Evolutionary conservation across 2,888 invertebrate species (phyloP).

Genomic region (Bugula neritina): DNA sequence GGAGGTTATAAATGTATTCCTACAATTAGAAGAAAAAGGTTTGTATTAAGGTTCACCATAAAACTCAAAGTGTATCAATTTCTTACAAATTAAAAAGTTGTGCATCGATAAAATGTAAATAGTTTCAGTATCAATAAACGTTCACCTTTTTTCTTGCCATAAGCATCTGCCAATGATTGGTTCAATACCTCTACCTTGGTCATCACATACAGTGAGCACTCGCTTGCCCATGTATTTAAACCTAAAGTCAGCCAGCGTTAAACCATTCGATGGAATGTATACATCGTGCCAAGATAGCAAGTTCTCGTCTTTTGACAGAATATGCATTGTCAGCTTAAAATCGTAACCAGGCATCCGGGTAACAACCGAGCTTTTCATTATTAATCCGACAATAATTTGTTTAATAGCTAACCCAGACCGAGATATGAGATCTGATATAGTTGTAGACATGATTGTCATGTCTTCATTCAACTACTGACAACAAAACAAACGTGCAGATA

Average conservation of each 20-base stretch:
- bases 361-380: background rate
- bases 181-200: background rate
- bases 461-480: no score
- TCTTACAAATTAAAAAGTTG: no score
- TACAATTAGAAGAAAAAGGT: background rate
- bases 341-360: constrained; percentile 16
- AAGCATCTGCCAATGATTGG: background rate
- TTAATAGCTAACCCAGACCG: background rate
- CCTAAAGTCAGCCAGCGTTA: constrained; percentile 5
- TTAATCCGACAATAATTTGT: constrained; percentile 12
- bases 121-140: no score
- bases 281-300: background rate
- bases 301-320: constrained; percentile 11
- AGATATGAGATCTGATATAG: background rate
- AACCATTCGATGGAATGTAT: background rate
- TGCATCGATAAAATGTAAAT: no score
- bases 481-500: no score
- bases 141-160: constrained; percentile 16
- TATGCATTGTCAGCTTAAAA: constrained; percentile 2
- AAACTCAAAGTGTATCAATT: no score
- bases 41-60: background rate
- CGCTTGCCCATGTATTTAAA: background rate
- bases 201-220: background rate
- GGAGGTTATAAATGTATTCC: background rate
- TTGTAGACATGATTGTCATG: no score